Percentiles rank a stretch among this genome's conserved stretches.
phyloP scores from a whole-genome alignment of 2,113 vertebrate genomes.

The Globicephala melas region DNA sequence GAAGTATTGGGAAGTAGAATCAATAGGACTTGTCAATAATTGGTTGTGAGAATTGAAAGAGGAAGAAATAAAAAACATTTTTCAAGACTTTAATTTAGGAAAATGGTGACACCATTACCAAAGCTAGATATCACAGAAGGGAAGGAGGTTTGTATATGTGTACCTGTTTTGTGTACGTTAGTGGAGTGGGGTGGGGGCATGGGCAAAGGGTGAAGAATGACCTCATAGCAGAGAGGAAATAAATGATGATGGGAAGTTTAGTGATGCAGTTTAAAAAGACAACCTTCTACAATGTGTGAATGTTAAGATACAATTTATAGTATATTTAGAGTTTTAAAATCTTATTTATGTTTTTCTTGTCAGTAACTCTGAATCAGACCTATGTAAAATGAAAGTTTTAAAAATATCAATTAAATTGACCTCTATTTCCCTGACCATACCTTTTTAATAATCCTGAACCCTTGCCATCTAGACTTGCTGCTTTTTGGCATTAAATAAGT shows the following conservation, averaged over 20 bases:
- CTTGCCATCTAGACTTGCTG: background rate
- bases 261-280: background rate
- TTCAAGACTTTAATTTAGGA: background rate
- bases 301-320: background rate
- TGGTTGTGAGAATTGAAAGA: background rate
- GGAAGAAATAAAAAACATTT: background rate
- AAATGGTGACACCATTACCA: background rate
- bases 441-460: background rate
- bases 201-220: background rate
- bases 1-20: background rate
- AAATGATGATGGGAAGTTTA: background rate
- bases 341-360: constrained; percentile 18
- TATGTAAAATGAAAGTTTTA: background rate
- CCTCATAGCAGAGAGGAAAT: background rate
- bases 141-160: background rate
- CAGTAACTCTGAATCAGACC: constrained; percentile 24
- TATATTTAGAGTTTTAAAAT: constrained; percentile 11
- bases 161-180: background rate
- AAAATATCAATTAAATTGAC: background rate
- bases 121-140: background rate
- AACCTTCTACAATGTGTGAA: background rate
- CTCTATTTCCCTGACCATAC: background rate
- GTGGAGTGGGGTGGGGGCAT: too few species aligned
- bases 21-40: background rate
- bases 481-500: constrained; percentile 44